Conservation (phyloP, 2,888 invertebrate genomes). For the Tiliacea citrago region DNA sequence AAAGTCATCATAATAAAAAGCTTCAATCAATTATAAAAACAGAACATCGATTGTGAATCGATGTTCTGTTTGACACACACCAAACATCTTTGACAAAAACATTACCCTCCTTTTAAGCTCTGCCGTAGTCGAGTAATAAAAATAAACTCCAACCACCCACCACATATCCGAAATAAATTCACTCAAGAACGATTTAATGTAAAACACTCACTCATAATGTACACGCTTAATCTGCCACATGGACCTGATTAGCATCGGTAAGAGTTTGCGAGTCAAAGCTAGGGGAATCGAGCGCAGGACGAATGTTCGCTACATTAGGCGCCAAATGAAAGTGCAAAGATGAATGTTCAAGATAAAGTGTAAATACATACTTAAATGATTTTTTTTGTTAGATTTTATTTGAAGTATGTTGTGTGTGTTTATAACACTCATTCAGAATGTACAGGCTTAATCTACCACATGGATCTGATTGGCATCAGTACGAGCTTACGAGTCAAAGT, state of each 20-base stretch:
- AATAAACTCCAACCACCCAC: not conserved
- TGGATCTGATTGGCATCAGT: constrained; percentile 66
- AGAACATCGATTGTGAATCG: not conserved
- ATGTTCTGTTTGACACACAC: no score
- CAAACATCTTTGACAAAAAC: not conserved
- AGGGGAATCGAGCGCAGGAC: constrained; percentile 45
- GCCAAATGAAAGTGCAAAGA: constrained; percentile 67
- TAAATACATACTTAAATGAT: not conserved
- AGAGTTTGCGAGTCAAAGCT: constrained; percentile 55
- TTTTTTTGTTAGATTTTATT: not conserved
- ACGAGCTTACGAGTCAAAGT: constrained; percentile 56
- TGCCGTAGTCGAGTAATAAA: not conserved
- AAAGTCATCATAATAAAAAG: not conserved
- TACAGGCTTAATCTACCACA: constrained; percentile 64
- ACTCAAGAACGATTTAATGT: constrained; percentile 37
- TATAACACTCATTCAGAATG: constrained; percentile 60
- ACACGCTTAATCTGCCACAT: constrained; percentile 64
- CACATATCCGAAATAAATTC: constrained; percentile 21
- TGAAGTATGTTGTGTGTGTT: constrained; percentile 5
- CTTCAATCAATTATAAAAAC: not conserved
- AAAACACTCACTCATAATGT: constrained; percentile 63
- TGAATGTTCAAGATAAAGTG: constrained; percentile 26
- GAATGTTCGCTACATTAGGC: constrained; percentile 69
- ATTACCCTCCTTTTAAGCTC: not conserved
- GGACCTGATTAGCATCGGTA: constrained; percentile 64